phyloP scores from a whole-genome alignment of 1,140 invertebrate genomes.

The Plectrocnemia conspersa region DNA sequence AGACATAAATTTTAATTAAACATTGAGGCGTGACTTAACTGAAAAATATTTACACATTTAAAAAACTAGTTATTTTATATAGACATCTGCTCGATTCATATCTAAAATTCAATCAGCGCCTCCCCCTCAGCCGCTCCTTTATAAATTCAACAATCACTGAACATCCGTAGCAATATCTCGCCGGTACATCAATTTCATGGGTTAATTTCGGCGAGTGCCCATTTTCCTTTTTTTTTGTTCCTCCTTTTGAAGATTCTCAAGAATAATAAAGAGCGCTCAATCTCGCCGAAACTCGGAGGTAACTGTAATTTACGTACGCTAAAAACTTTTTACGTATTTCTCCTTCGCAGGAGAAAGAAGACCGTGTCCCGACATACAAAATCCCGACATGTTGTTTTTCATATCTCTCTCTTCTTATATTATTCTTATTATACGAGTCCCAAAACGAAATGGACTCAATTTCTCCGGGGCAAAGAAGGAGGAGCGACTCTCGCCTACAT shows the following conservation, averaged over 20 bases:
- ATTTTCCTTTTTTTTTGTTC: too few species aligned
- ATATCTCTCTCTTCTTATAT: slow-evolving; percentile 36
- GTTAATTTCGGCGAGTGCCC: not conserved
- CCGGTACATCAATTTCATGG: not conserved
- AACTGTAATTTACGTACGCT: slow-evolving; percentile 3
- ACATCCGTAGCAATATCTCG: too few species aligned
- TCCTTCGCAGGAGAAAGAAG: slow-evolving; percentile 2
- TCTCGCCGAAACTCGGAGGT: slow-evolving; percentile 1
- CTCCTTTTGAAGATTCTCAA: too few species aligned
- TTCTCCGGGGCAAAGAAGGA: slow-evolving; percentile 27
- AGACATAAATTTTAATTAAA: too few species aligned
- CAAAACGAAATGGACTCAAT: slow-evolving; percentile 36
- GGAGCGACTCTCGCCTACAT: slow-evolving; percentile 22
- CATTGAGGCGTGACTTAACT: too few species aligned
- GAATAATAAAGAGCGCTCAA: not conserved
- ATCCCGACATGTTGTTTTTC: slow-evolving; percentile 37
- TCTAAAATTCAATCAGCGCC: too few species aligned
- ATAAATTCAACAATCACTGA: too few species aligned
- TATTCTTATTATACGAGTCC: slow-evolving; percentile 35
- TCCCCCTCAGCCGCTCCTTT: too few species aligned
- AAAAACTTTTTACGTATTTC: slow-evolving; percentile 15
- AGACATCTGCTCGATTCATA: not conserved
- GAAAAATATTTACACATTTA: too few species aligned
- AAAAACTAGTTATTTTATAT: not conserved
- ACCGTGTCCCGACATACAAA: slow-evolving; percentile 23